phyloP scores from a whole-genome alignment of 2,888 invertebrate species.

The Uloborus plumipes region DNA sequence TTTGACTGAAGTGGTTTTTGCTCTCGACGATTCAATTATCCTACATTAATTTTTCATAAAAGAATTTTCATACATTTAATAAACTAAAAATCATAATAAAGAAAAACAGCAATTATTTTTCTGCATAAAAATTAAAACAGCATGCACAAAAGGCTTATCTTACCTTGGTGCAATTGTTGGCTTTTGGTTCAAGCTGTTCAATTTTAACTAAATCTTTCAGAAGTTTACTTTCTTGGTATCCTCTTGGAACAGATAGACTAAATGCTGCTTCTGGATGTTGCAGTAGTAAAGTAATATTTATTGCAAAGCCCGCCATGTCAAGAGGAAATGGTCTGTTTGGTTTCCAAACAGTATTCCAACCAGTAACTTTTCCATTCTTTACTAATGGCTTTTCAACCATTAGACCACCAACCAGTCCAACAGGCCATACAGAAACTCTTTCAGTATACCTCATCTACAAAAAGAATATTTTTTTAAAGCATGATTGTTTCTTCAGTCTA shows the following conservation, averaged over 20 bases:
- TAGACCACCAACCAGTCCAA: constrained; percentile 95
- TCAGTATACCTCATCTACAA: constrained; percentile 73
- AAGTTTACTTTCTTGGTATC: constrained; percentile 90
- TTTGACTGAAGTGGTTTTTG: no score
- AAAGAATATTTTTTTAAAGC: background rate
- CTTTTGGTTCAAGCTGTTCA: constrained; percentile 89
- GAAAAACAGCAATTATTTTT: background rate
- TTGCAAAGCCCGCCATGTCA: constrained; percentile 98
- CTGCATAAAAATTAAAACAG: background rate
- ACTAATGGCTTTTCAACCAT: constrained; percentile 92
- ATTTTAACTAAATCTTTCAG: constrained; percentile 79
- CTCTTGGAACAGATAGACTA: constrained; percentile 86
- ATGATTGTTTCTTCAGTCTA: no score
- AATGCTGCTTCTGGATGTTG: constrained; percentile 82
- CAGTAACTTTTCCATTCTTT: constrained; percentile 78
- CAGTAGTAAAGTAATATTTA: constrained; percentile 82
- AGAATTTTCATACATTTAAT: no score
- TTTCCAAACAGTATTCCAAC: constrained; percentile 82
- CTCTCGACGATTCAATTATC: no score
- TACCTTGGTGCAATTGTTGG: constrained; percentile 88
- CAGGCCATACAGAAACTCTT: constrained; percentile 74
- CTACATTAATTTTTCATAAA: no score
- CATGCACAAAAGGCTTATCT: background rate
- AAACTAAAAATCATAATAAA: no score
- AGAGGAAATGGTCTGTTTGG: constrained; percentile 88